Evolutionary conservation across 1,140 invertebrate genomes (phyloP), one percentile per base, ranked within the genome.

Genomic region (Polyergus mexicanus): DNA sequence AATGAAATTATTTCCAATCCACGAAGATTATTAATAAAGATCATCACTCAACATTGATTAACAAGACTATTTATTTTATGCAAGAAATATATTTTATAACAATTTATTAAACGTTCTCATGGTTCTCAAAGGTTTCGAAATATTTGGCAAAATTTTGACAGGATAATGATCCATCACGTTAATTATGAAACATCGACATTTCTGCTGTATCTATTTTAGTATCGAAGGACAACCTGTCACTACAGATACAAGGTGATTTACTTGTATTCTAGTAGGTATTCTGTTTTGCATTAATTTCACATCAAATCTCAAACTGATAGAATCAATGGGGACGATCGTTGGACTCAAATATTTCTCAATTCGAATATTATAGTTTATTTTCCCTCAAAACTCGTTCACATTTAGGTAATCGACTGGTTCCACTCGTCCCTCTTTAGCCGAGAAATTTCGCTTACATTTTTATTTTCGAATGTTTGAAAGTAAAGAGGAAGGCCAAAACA

Each of bases 361-460:
- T 75, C 63, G 84, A 51, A 83, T 87, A 87, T 78, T 90, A 88
- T 88, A 92, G 87, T 94, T 92, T 88, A 94, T 93, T 94, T 94
- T 94, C 93, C 93, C 93, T 93, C 78, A 91, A 90, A 91, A 88
- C 76, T 86, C 84, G 86, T 85, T 94, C 88, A 84, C 87, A 88
- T 88, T 91, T 86, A 77, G 74, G 68, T 85, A 87, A 69, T 78
- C 60, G 28, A 54, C 66, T 72, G 32, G 58, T 78, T 44, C 11
- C 11, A 83, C 72, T 88, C 19, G 35, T 32, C 28, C 22, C 25
- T 51, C 22, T 83, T 72, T 58, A 19, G 2, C 4, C 35, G 19
- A 35, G 32, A 51, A 58, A 77, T 75, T 62, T 25, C 16, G 38
- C 6, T 47, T n/a, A 38, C 35, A 60, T 72, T 19, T 74, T 32